Conservation (phyloP, 1,140 invertebrate genomes). For the Dinothrombium tinctorium region DNA sequence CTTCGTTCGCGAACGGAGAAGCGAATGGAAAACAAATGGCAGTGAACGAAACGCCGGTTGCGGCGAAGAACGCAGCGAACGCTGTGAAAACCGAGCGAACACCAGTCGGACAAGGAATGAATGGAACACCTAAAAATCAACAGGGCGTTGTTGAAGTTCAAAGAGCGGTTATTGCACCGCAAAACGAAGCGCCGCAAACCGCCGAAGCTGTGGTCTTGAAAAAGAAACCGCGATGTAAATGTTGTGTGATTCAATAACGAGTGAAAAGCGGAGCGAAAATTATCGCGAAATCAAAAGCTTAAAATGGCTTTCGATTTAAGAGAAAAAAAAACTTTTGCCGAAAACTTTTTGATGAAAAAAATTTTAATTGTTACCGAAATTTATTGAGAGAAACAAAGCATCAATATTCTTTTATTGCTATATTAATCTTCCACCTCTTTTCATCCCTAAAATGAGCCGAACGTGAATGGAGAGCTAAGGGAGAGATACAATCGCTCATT, state of each 20-base stretch:
- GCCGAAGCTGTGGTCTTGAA: slow-evolving; percentile 38
- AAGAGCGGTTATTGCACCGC: not conserved
- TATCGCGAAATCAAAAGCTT: no score
- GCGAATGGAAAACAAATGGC: not conserved
- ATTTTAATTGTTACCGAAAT: no score
- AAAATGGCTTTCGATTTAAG: no score
- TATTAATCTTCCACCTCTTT: no score
- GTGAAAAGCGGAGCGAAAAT: no score
- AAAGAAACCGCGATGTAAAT: slow-evolving; percentile 53
- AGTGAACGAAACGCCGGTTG: not conserved
- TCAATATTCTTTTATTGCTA: no score
- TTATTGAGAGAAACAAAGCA: no score
- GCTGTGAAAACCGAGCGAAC: not conserved
- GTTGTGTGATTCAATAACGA: slow-evolving; percentile 59
- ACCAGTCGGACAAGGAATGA: not conserved
- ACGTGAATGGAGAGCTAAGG: no score
- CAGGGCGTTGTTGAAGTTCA: not conserved
- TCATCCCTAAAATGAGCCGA: no score
- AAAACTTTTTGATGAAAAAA: no score
- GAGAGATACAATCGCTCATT: no score
- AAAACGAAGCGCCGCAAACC: not conserved
- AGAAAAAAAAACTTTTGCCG: no score
- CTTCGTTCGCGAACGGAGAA: not conserved
- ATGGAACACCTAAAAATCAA: not conserved
- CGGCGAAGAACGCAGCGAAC: not conserved